Conservation (phyloP, 2,113 vertebrate genomes). For the Ctenomys sociabilis region DNA sequence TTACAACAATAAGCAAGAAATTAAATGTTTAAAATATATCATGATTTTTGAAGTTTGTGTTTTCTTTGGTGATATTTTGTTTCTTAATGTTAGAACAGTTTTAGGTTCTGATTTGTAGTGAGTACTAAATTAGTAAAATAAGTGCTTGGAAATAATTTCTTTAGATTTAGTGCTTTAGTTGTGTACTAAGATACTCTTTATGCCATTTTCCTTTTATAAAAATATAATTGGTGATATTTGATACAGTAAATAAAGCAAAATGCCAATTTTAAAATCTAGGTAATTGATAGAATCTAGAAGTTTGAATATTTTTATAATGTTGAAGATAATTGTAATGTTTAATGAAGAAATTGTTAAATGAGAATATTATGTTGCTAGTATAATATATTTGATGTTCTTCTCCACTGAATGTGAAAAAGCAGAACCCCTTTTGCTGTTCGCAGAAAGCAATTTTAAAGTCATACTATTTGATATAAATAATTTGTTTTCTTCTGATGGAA, state of each 20-base stretch:
- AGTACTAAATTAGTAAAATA: constrained; percentile 37
- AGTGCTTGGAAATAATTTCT: not conserved
- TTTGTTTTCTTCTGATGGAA: constrained; percentile 47
- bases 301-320: constrained; percentile 37
- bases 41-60: constrained; percentile 7
- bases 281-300: not conserved
- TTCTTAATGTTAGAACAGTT: constrained; percentile 3
- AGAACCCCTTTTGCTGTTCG: constrained; percentile 15
- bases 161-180: constrained; percentile 28
- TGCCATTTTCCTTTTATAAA: constrained; percentile 34
- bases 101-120: not conserved
- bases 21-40: constrained; percentile 39
- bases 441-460: constrained; percentile 45
- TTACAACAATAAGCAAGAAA: constrained; percentile 10
- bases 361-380: not conserved
- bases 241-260: constrained; percentile 37
- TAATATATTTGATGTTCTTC: not conserved
- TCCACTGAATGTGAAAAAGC: constrained; percentile 39
- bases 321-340: not conserved
- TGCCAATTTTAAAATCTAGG: not conserved
- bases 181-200: not conserved
- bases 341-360: constrained; percentile 19
- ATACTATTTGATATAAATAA: constrained; percentile 41
- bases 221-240: not conserved
- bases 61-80: constrained; percentile 32